These are phyloP conservation scores for Idaea aversata DNA, from an alignment of 2,888 invertebrate genomes.

Conservation along the genomic window DNA sequence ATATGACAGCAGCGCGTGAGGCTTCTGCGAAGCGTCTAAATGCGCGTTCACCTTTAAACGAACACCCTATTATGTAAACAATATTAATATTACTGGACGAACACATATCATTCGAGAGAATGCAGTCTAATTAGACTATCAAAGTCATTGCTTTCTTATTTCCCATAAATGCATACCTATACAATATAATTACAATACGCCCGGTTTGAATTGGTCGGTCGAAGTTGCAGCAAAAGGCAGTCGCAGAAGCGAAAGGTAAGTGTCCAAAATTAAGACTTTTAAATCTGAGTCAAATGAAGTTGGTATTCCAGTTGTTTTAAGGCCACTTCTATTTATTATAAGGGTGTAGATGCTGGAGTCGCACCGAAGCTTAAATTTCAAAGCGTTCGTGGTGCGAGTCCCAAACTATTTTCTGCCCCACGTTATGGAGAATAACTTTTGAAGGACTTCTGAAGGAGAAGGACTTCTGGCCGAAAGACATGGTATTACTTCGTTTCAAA, in stretches of 20 bases:
- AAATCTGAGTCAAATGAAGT: constrained; percentile 33
- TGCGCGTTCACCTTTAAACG: constrained; percentile 37
- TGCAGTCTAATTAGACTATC: constrained; percentile 74
- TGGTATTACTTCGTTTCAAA: too few relatives aligned
- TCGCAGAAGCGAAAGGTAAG: too few relatives aligned
- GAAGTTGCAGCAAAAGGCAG: neutral
- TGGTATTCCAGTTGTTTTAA: too few relatives aligned
- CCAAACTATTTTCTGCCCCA: too few relatives aligned
- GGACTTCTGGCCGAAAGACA: too few relatives aligned
- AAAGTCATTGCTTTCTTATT: constrained; percentile 70
- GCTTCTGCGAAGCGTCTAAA: neutral
- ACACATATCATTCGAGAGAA: constrained; percentile 78
- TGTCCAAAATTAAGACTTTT: constrained; percentile 7
- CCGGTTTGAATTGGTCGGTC: neutral
- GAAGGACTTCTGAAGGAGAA: too few relatives aligned
- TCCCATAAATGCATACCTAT: constrained; percentile 41
- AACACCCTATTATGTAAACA: constrained; percentile 67
- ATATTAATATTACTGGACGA: constrained; percentile 74
- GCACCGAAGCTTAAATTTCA: too few relatives aligned
- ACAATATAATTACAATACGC: neutral
- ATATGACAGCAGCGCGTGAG: too few relatives aligned
- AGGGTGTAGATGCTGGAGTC: too few relatives aligned
- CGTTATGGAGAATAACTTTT: too few relatives aligned
- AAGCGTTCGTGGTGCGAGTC: too few relatives aligned
- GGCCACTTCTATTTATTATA: too few relatives aligned